Conservation (phyloP, 2,113 vertebrate genomes). For the Miniopterus natalensis region DNA sequence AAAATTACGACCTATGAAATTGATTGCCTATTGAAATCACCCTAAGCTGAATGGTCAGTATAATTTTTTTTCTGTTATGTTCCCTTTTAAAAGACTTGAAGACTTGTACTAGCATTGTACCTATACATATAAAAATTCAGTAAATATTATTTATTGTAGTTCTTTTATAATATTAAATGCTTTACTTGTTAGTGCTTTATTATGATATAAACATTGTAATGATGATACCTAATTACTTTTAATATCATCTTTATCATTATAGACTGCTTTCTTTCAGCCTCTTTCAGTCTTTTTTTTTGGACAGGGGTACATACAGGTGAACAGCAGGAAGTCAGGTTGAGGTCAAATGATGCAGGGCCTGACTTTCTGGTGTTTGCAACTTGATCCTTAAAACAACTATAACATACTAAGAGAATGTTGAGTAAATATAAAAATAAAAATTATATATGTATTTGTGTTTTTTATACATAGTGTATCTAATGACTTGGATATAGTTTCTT, state of each 20-base stretch:
- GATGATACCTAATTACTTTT: not conserved
- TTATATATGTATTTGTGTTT: not conserved
- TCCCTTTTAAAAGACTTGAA: not conserved
- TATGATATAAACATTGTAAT: not conserved
- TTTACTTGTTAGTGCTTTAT: not conserved
- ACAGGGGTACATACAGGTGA: not conserved
- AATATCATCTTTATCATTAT: not conserved
- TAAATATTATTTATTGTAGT: not conserved
- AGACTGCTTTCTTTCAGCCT: not conserved
- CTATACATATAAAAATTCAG: not conserved
- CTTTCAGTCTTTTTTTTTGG: not conserved
- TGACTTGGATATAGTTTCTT: not conserved
- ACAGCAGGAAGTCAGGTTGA: not conserved
- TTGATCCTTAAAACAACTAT: not conserved
- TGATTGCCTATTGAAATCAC: not conserved
- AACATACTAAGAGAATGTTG: not conserved
- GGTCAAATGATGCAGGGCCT: not conserved
- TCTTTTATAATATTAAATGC: not conserved
- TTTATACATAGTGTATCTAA: not conserved
- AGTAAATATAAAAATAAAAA: constrained; percentile 4
- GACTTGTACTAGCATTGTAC: not conserved
- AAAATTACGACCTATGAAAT: not conserved
- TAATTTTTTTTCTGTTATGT: not conserved
- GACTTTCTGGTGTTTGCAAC: not conserved
- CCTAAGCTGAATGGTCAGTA: not conserved